Percentiles rank a stretch among this genome's conserved stretches.
phyloP scores from a whole-genome alignment of 2,797 vertebrate species.

The Bucorvus abyssinicus region DNA sequence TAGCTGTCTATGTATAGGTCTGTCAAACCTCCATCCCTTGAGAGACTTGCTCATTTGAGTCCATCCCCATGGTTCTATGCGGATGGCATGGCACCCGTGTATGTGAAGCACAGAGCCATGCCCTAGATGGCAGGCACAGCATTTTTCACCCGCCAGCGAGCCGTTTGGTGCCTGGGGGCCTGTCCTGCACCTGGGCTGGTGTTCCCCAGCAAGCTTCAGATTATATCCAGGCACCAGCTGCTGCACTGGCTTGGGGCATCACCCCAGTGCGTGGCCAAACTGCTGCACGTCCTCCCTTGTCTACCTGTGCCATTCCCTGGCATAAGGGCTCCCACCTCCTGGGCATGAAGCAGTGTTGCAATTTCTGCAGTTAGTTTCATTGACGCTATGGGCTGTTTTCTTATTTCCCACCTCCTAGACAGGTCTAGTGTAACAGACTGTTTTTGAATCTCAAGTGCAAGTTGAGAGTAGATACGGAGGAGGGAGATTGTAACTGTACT shows the following conservation, averaged over 20 bases:
- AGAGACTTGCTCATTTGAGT: not conserved
- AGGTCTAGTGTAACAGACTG: not conserved
- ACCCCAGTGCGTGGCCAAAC: not conserved
- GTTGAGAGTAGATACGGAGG: not conserved
- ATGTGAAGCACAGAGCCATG: accelerated
- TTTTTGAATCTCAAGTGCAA: not conserved
- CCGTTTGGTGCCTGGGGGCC: too few species aligned
- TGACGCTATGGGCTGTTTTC: not conserved
- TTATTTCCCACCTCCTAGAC: not conserved
- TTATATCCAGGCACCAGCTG: not conserved
- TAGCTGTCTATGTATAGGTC: not conserved
- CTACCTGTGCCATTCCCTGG: not conserved
- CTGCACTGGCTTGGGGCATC: not conserved
- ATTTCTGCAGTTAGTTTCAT: not conserved
- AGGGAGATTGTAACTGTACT: not conserved
- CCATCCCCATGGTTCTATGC: not conserved
- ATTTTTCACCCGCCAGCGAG: not conserved
- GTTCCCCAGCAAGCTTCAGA: not conserved
- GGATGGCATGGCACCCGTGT: accelerated
- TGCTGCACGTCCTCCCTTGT: accelerated
- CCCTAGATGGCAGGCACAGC: not conserved
- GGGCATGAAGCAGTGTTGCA: not conserved
- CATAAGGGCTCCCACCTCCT: not conserved
- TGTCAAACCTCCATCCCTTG: not conserved
- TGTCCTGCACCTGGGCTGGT: not conserved